Evolutionary conservation across 2,797 vertebrate species (phyloP).

Genomic region (Pogonophryne albipinna): DNA sequence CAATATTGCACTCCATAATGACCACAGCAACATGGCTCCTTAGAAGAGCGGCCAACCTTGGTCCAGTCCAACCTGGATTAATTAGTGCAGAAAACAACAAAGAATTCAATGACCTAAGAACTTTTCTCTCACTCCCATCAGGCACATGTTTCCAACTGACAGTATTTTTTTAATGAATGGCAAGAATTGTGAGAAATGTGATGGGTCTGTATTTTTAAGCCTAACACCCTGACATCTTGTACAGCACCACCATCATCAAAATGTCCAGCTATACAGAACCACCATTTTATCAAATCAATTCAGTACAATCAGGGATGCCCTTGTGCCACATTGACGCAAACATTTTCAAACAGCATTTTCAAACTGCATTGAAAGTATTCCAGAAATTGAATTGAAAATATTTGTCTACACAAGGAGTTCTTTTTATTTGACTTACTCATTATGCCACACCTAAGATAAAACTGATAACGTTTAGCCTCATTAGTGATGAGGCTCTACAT

Average conservation of each 20-base stretch:
- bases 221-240: no score
- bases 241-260: no score
- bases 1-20: conserved; percentile 56
- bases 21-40: conserved; percentile 72
- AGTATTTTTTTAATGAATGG: neutral
- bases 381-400: no score
- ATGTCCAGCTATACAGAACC: no score
- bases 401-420: neutral
- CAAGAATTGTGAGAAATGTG: neutral
- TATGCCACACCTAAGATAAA: neutral
- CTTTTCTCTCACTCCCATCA: neutral
- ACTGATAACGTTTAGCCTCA: neutral
- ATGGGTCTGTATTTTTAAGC: no score
- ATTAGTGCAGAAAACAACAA: neutral
- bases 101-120: neutral
- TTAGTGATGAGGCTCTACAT: neutral
- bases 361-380: no score
- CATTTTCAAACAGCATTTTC: no score
- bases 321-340: no score
- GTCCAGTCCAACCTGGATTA: conserved; percentile 19
- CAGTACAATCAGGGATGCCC: no score
- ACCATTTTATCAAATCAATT: no score
- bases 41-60: conserved; percentile 1
- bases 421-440: neutral
- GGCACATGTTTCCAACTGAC: neutral